Conservation (phyloP, 1,140 invertebrate genomes). For the Leptinotarsa lineolata region DNA sequence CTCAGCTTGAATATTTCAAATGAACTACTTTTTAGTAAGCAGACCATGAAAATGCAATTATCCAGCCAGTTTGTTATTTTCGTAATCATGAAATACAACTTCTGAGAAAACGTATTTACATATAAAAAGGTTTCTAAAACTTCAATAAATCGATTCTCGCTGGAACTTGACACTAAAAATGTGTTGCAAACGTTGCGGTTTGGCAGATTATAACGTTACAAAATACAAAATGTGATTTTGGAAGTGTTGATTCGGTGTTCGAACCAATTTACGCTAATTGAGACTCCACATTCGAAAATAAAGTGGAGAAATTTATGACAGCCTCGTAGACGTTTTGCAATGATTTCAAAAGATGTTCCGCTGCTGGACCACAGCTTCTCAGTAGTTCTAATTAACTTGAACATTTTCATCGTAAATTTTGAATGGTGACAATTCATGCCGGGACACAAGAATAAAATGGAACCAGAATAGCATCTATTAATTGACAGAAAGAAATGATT, state of each 20-base stretch:
- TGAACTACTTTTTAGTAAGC: too few species aligned
- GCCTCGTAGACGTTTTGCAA: not conserved
- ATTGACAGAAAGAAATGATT: too few species aligned
- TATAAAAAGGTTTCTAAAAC: too few species aligned
- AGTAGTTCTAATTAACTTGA: constrained; percentile 1
- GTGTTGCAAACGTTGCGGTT: not conserved
- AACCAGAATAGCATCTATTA: too few species aligned
- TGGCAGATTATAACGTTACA: not conserved
- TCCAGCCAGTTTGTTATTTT: too few species aligned
- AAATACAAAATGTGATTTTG: not conserved
- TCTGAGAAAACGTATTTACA: too few species aligned
- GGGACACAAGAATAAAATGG: not conserved
- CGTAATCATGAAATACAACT: too few species aligned
- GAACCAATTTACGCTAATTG: not conserved
- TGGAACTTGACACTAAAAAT: not conserved
- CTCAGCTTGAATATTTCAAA: too few species aligned
- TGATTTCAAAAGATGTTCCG: not conserved
- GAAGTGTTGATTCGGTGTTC: not conserved
- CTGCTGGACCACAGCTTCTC: not conserved
- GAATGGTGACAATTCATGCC: not conserved
- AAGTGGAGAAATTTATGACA: constrained; percentile 3
- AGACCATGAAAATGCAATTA: too few species aligned
- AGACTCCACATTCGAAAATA: not conserved
- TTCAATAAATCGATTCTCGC: too few species aligned
- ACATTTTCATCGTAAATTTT: not conserved